Evolutionary conservation across 2,888 invertebrate species (phyloP).

Genomic region (Himalopsyche tibetana): DNA sequence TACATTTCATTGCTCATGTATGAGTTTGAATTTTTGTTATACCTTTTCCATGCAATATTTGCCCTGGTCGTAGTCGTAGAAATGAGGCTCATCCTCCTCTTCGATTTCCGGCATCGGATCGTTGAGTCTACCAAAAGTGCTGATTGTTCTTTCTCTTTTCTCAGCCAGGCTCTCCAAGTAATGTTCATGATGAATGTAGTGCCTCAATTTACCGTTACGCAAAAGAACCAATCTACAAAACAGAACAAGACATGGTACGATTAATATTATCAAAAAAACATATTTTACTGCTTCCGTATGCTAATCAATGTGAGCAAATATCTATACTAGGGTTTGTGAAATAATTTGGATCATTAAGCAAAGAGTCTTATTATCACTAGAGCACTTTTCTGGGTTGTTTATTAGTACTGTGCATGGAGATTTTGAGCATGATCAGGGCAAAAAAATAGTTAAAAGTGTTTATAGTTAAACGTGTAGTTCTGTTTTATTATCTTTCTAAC

Average conservation of each 20-base stretch:
- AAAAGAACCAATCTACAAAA: constrained; percentile 80
- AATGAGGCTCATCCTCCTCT: constrained; percentile 76
- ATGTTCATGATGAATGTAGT: constrained; percentile 80
- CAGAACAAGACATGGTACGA: neutral
- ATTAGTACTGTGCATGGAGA: too few species aligned
- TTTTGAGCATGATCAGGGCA: too few species aligned
- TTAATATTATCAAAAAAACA: neutral
- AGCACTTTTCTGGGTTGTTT: too few species aligned
- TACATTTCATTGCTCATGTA: too few species aligned
- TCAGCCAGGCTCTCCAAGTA: constrained; percentile 71
- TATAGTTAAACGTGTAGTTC: too few species aligned
- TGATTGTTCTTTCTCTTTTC: constrained; percentile 44
- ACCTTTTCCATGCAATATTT: constrained; percentile 91
- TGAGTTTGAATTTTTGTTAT: constrained; percentile 63
- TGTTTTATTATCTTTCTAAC: too few species aligned
- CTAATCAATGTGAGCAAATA: too few species aligned
- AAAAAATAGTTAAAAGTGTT: too few species aligned
- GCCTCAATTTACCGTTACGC: constrained; percentile 84
- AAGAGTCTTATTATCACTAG: too few species aligned
- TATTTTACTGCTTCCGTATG: too few species aligned
- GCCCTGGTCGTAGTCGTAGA: constrained; percentile 84
- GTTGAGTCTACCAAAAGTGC: constrained; percentile 67
- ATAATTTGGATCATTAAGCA: too few species aligned
- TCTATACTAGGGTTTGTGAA: too few species aligned
- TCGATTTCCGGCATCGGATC: constrained; percentile 71